Evolutionary conservation across 2,888 invertebrate species (phyloP), one percentile per base, ranked within the genome.

Genomic region (Amphimallon solstitiale): DNA sequence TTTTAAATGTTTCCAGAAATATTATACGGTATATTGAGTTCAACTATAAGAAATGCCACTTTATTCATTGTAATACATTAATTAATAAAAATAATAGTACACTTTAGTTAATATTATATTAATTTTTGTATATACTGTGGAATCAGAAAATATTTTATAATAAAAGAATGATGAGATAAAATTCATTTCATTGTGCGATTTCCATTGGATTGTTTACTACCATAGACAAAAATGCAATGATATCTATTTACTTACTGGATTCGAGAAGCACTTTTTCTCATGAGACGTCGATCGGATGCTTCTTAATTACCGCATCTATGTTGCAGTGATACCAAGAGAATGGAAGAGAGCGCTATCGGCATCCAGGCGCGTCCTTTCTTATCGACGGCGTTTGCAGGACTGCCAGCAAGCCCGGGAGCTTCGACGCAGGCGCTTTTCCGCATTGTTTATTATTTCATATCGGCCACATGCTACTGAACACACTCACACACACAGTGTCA

Each of bases 381-480:
- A 73, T 73, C 76, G 75, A 76, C 76, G 76, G 69, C 77, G 75
- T 70, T 74, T 69, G 73, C 75, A 75, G 74, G 74, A 79, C 78
- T 79, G 77, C 73, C 73, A 73, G 71, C 60, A 66, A 76, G 73
- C 78, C 79, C 77, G 77, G 79, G 78, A 75, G 72, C 71, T 68
- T 69, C 72, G 71, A 74, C 79, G 78, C 78, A 72, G 72, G 79
- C 79, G 78, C 75, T 68, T 72, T 77, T 72, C 77, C 74, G 76
- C 78, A 77, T 75, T 76, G 75, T 79, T 78, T 79, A 77, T 78
- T 77, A 77, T 77, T 78, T 78, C 71, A 75, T 73, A 72, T 69
- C 72, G 64, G 63, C 56, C 56, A 54, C 63, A 59, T 67, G 63
- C 63, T 63, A 23, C 46, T 38, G 48, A 23, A 49, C 29, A 45